Evolutionary conservation across 2,888 invertebrate species (phyloP), one percentile per base, ranked within the genome.

Genomic region (Malthinus flaveolus): DNA sequence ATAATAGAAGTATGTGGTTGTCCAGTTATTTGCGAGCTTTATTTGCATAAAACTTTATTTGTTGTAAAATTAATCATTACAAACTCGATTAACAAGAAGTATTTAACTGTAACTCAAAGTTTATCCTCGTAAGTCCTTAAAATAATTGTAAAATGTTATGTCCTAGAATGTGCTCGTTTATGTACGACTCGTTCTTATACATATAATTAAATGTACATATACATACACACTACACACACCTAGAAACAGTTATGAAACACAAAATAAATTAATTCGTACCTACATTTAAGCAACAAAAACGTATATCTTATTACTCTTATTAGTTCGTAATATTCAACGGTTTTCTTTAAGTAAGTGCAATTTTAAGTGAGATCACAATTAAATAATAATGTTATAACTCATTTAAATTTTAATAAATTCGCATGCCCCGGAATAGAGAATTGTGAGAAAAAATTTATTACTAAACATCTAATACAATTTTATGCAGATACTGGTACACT

Each of bases 231-330:
- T 5, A 23, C 5, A 49, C 59, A 54, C 59, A 47, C 54, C 51
- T 54, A 50, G 44, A 31, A 59, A 49, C 49, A 54, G 46, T 59
- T 54, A 59, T 46, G 46, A 54, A 54, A 54, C 39, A 42, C 1
- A n/a, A 42, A 42, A 42, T 23, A 23, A 42, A 42, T 42, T 15
- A 42, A 15, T 42, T 9, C n/a, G 6, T n/a, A 39, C 15, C 4
- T 15, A 15, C 13, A 9, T 9, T 13, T 42, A n/a, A 15, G 12
- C 23, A 42, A 42, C 23, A 42, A 42, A 42, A n/a, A 42, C 15
- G 23, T 23, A 23, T 23, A 23, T 23, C 23, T 5, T 23, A 23
- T 23, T 23, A 23, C 2, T 23, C 23, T 5, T 23, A 23, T 23
- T 23, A 23, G 23, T 23, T 23, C 3, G 23, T 23, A 23, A 23